Conservation (phyloP, 2,113 vertebrate genomes). For the Prionailurus viverrinus region DNA sequence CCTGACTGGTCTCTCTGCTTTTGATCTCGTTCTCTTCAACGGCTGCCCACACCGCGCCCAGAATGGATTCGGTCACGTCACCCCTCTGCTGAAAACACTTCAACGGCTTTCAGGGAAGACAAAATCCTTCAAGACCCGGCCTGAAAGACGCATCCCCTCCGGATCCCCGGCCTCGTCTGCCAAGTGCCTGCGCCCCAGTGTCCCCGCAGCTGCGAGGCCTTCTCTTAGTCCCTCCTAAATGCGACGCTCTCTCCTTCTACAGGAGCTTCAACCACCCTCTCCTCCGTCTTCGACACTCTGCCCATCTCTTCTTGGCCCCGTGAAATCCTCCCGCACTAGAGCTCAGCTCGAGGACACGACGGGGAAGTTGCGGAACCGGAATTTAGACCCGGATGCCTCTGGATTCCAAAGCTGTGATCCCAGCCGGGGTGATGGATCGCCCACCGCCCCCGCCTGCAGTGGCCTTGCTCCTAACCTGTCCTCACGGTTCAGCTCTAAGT, state of each 20-base stretch:
- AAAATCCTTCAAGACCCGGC: too few relatives aligned
- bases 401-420: not conserved
- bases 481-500: rapidly evolving
- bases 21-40: not conserved
- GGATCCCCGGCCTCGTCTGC: too few relatives aligned
- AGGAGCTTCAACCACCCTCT: not conserved
- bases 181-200: not conserved
- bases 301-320: not conserved
- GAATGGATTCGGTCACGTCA: too few relatives aligned
- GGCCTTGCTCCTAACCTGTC: not conserved
- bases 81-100: too few relatives aligned
- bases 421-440: rapidly evolving
- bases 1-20: not conserved
- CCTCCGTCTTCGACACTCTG: not conserved
- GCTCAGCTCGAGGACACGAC: not conserved
- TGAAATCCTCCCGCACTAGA: not conserved
- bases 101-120: not conserved
- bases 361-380: not conserved
- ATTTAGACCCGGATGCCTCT: not conserved
- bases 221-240: not conserved
- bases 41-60: not conserved
- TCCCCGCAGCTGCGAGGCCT: too few relatives aligned
- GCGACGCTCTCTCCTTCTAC: rapidly evolving
- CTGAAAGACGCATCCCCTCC: not conserved
- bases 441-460: rapidly evolving